Conservation (phyloP, 2,797 vertebrate species). For the Rhabdophis nuchalis region DNA sequence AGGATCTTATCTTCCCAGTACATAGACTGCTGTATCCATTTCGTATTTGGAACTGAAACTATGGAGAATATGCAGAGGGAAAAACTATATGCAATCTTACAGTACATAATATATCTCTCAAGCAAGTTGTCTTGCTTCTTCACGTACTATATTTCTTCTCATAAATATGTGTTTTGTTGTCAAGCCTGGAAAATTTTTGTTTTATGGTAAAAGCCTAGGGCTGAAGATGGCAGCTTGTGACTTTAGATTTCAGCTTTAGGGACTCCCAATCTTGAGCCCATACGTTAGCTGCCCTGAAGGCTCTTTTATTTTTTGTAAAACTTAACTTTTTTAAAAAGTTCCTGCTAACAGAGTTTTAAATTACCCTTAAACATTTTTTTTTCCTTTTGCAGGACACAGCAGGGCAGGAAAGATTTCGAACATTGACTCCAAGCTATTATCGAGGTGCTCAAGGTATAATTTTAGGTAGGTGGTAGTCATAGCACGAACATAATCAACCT, state of each 20-base stretch:
- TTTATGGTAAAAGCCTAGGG: background rate
- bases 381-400: conserved; percentile 53
- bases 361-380: background rate
- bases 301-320: background rate
- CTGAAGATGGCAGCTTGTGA: background rate
- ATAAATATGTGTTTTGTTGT: background rate
- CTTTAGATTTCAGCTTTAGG: background rate
- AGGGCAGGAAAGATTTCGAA: conserved; percentile 59
- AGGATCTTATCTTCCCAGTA: background rate
- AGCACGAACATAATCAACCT: background rate
- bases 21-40: background rate
- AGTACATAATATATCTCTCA: background rate
- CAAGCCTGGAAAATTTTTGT: background rate
- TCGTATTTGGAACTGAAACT: background rate
- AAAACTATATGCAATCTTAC: background rate
- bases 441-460: conserved; percentile 61
- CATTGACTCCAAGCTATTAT: conserved; percentile 57
- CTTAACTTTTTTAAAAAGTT: background rate
- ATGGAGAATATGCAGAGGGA: background rate
- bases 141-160: background rate
- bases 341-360: background rate
- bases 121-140: background rate
- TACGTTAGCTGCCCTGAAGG: no score
- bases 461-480: conserved; percentile 46
- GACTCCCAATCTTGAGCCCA: background rate